Base-by-base conservation (phyloP, 2,113 vertebrate genomes). In the Sarotherodon lohbergeri region DNA sequence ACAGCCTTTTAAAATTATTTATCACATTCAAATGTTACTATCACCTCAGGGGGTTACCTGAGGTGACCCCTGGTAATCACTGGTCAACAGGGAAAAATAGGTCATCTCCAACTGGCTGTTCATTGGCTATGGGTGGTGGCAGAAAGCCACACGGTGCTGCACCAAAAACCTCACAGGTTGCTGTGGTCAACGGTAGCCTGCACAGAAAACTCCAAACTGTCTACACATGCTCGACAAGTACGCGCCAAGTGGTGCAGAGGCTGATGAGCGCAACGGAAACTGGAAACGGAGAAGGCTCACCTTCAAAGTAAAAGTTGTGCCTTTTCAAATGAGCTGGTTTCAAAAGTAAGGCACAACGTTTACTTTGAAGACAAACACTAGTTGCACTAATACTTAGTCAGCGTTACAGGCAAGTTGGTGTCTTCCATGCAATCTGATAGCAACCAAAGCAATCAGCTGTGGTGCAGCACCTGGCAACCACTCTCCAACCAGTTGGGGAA, bases 31-130 rank as follows among this genome's bases (percentile, higher is more conserved):
- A 63, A n/a, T 46, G 43, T 46, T 46, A 2, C 43, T 46, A 46
- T 5, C 5, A 6, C 5, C 43, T 6, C 43, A 68, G 34, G 63
- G 34, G 27, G 27, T 27, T 27, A 27, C 27, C 27, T 27, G 27
- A 27, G 27, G 27, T 27, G 27, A 27, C 27, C 27, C 39, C 22
- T 0, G 34, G n/a, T 43, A 71, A 71, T 24, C 13, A 1, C 39
- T 71, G 68, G 4, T 2, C 43, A 27, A 10, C 19, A 11, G 41
- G 1, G 41, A 0, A 27, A 73, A 68, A 68, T 39, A 13, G 63
- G 11, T 71, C 6, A 24, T 71, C n/a, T 71, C 36, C 66, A 24
- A 71, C 66, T 24, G 36, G 36, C 19, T 13, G 36, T 39, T 71
- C 36, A 71, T 4, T 46, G 22, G 68, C 68, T 73, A 39, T 46